These are phyloP conservation scores for Danaus plexippus DNA, from an alignment of 1,140 invertebrate genomes.

Conservation along the genomic window DNA sequence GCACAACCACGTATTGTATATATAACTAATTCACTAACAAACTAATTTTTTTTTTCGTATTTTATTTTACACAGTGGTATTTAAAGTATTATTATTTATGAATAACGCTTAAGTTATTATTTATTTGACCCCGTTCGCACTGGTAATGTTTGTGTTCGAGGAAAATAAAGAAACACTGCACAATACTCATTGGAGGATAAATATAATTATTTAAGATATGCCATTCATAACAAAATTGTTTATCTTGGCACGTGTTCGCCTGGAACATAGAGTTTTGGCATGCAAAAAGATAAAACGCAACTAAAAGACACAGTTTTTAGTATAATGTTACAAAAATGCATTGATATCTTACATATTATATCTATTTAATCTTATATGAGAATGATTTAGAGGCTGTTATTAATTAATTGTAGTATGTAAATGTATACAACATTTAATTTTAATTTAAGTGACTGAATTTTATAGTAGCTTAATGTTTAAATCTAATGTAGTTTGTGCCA, in stretches of 20 bases:
- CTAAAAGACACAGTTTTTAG: slow-evolving; percentile 2
- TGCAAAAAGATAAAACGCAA: slow-evolving; percentile 12
- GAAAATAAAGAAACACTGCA: slow-evolving; percentile 2
- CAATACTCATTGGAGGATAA: background rate
- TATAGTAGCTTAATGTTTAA: too few species aligned
- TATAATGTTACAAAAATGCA: slow-evolving; percentile 1
- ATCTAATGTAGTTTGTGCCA: too few species aligned
- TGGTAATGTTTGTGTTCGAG: background rate
- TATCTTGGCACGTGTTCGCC: slow-evolving; percentile 13
- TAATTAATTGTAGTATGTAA: too few species aligned
- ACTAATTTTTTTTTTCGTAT: slow-evolving; percentile 16
- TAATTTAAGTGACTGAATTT: too few species aligned
- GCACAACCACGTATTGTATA: slow-evolving; percentile 30
- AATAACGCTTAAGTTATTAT: slow-evolving; percentile 6
- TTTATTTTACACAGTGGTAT: slow-evolving; percentile 10
- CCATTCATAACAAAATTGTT: slow-evolving; percentile 14
- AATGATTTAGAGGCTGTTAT: too few species aligned
- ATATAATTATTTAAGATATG: slow-evolving; percentile 9
- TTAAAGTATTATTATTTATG: background rate
- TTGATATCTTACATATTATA: too few species aligned
- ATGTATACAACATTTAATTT: too few species aligned
- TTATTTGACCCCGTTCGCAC: slow-evolving; percentile 6
- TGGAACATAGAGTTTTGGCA: slow-evolving; percentile 8
- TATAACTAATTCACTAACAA: slow-evolving; percentile 41
- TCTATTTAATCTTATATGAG: too few species aligned